Evolutionary conservation across 2,797 vertebrate genomes (phyloP), one percentile per base, ranked within the genome.

Genomic region (Calcarius lapponicus): DNA sequence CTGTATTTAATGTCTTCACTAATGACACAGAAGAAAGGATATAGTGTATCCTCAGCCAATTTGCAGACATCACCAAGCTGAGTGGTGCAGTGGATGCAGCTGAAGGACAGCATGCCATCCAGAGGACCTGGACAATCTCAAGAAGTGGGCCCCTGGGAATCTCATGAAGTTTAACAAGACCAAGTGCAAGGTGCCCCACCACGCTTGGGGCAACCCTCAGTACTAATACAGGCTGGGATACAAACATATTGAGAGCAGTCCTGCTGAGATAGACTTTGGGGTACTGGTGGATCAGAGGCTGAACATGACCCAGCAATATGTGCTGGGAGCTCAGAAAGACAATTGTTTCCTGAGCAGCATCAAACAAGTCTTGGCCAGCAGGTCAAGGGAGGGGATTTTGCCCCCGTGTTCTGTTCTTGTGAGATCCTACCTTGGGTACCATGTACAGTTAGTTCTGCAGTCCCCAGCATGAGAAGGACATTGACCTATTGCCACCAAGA

Each of bases 261-360:
- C 17, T 47, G 15, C 6, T 0, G 0, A 53, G 40, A 54, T 10
- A 4, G 16, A 36, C 7, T 17, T 54, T 14, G 5, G 11, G 11
- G 4, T 48, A 17, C 13, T 48, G 13, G 7, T 42, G 26, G 9
- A 9, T 69, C 24, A 56, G 31, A 61, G 26, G 22, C 15, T 62
- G 34, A 16, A 43, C 18, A 10, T 7, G 42, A 43, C 7, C 18
- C 1, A 1, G 6, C 5, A 62, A 17, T 6, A 9, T 25, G 9
- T 47, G 4, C 11, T 62, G 28, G 31, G 5, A 56, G 28, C 26
- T 11, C 26, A 75, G 36, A 61, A 48, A 20, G 1, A 25, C 11
- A 36, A 5, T 4, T 25, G 4, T 50, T 48, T 50, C 24, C 50
- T 43, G 50, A 17, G 5, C 48, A 50, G 5, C 22, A 32, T 16